These are phyloP conservation scores for Meghimatium bilineatum DNA, from an alignment of 2,888 invertebrate genomes.

Conservation along the genomic window DNA sequence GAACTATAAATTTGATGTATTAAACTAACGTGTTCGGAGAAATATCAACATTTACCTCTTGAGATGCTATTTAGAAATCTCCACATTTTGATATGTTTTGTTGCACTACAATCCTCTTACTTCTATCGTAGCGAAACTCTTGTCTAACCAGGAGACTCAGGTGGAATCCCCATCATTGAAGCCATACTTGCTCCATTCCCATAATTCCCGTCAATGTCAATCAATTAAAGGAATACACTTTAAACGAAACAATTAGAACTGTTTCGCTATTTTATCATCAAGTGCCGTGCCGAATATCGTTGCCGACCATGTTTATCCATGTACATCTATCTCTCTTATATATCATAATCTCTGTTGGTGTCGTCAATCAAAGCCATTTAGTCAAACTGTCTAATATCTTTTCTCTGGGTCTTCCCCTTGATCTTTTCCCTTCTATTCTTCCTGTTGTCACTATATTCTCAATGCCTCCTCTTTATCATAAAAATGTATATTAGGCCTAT, in stretches of 20 bases:
- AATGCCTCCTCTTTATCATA: too few relatives aligned
- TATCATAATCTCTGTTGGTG: too few relatives aligned
- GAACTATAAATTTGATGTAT: background rate
- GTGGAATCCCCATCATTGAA: background rate
- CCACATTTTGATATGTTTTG: slow-evolving; percentile 22
- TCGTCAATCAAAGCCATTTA: too few relatives aligned
- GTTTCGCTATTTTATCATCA: too few relatives aligned
- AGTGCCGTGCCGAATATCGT: too few relatives aligned
- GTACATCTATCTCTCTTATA: too few relatives aligned
- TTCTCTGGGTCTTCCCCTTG: too few relatives aligned
- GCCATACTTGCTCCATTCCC: slow-evolving; percentile 24
- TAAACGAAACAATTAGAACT: slow-evolving; percentile 3
- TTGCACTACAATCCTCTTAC: background rate
- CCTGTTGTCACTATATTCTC: too few relatives aligned
- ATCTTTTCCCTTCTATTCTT: too few relatives aligned
- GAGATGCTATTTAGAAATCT: slow-evolving; percentile 32
- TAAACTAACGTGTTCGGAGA: background rate
- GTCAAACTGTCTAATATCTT: too few relatives aligned
- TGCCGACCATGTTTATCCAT: too few relatives aligned
- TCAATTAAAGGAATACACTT: background rate
- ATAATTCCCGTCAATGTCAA: slow-evolving; percentile 11
- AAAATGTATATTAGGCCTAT: too few relatives aligned
- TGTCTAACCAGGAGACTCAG: slow-evolving; percentile 33
- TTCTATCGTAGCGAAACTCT: background rate
- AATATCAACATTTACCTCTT: slow-evolving; percentile 26